Base-by-base conservation (phyloP, 2,113 vertebrate species). In the Labrus mixtus region DNA sequence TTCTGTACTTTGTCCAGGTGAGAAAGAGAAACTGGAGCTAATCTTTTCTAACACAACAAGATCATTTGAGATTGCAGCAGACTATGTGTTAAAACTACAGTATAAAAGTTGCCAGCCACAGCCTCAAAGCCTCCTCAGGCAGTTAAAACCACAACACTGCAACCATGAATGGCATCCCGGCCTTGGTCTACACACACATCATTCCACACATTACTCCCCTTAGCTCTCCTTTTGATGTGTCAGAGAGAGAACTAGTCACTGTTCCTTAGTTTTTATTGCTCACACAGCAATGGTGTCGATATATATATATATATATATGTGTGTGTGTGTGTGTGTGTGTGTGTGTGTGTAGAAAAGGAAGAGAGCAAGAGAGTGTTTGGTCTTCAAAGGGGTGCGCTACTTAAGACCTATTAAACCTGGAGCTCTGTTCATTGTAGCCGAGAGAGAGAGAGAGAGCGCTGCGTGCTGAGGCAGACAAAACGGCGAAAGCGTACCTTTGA, bases 361-460 rank as follows among this genome's bases (percentile, higher is more conserved):
- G 69, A 0, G 29, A 61, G 56, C 15, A 2, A 58, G 39, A 68
- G 84, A 81, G 84, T 83, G 80, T 88, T 90, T 90, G 88, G 88
- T 91, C 90, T 93, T 93, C 91, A 93, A 93, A 92, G 91, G 84
- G 81, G 71, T 68, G 83, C 74, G 48, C 89, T 89, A 90, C 89
- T 91, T 91, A 91, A 90, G 88, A 85, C 87, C 89, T 90, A 91
- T 93, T 92, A 93, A 93, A 93, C 86, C 88, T 90, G 88, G 71
- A 88, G 88, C 90, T 86, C 86, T 81, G 88, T 73, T 89, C 81
- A 73, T 86, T 84, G 87, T 87, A 82, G 90, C 84, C 37, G n/a
- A 68, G 73, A 88, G 85, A 91, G 29, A 88, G 85, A 91, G 29
- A 33, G 89, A 85, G 83, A 71, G 76, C 58, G 15, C 76, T 55